These are phyloP conservation scores for Carabus problematicus DNA, from an alignment of 2,888 invertebrate species.

Conservation along the genomic window DNA sequence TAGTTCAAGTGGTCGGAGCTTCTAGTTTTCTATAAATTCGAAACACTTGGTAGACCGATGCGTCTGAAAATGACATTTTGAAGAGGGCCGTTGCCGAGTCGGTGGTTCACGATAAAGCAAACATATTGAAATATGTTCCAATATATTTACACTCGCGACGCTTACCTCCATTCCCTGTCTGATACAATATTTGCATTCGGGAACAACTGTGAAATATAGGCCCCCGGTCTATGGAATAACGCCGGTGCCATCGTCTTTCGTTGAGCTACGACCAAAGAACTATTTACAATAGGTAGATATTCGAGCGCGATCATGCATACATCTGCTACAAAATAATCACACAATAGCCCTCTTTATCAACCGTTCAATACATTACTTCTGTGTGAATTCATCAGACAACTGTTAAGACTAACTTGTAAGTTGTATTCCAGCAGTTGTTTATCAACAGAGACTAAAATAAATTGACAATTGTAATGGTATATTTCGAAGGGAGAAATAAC, in stretches of 20 bases:
- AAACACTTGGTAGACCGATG: constrained; percentile 23
- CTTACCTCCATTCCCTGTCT: constrained; percentile 37
- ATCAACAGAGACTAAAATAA: too few relatives aligned
- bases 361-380: too few relatives aligned
- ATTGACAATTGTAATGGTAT: too few relatives aligned
- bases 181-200: constrained; percentile 37
- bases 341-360: too few relatives aligned
- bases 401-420: too few relatives aligned
- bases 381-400: too few relatives aligned
- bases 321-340: too few relatives aligned
- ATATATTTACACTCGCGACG: constrained; percentile 36
- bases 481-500: too few relatives aligned
- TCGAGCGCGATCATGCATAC: too few relatives aligned
- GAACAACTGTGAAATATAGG: constrained; percentile 30
- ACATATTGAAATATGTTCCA: constrained; percentile 41
- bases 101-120: constrained; percentile 34
- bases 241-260: background rate
- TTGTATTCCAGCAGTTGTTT: too few relatives aligned
- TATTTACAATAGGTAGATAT: too few relatives aligned
- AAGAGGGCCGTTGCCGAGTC: constrained; percentile 28
- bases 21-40: constrained; percentile 31
- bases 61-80: constrained; percentile 37
- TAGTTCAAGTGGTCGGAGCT: constrained; percentile 14
- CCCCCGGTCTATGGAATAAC: background rate
- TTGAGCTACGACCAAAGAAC: background rate